phyloP scores from a whole-genome alignment of 2,888 invertebrate genomes.

The Leptopilina myrica region DNA sequence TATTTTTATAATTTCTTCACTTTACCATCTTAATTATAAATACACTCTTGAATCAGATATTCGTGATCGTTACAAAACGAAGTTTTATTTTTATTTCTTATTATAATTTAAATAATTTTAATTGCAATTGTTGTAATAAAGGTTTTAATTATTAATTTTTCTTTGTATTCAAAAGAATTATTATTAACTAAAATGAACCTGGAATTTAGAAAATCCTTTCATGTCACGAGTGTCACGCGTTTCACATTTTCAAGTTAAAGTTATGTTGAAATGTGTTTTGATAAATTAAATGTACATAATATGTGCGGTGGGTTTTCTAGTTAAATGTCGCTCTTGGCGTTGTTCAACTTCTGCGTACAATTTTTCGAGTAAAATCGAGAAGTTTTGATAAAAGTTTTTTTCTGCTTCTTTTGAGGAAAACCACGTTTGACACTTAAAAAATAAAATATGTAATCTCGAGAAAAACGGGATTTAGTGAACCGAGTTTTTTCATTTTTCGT shows the following conservation, averaged over 20 bases:
- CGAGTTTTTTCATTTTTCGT: constrained; percentile 24
- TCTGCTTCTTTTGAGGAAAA: constrained; percentile 1
- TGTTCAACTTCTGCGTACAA: neutral
- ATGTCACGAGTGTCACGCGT: neutral
- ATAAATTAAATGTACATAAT: neutral
- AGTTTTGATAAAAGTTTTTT: neutral
- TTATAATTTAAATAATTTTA: no score
- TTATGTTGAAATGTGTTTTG: neutral
- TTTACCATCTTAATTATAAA: no score
- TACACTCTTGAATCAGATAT: no score
- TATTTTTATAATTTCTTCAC: no score
- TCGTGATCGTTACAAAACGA: no score
- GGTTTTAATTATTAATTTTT: no score
- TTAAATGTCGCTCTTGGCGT: constrained; percentile 12
- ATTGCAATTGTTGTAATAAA: no score
- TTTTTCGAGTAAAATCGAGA: neutral
- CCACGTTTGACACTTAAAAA: neutral
- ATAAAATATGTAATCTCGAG: constrained; percentile 1
- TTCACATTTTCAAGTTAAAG: neutral
- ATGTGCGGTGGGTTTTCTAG: neutral
- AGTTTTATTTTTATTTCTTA: no score
- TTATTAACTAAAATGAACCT: no score
- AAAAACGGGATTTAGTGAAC: constrained; percentile 12
- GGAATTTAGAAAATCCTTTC: no score
- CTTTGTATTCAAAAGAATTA: no score